Percentiles rank a stretch among this genome's conserved stretches.
phyloP scores from a whole-genome alignment of 2,888 invertebrate species.

The Geophilus truncorum region DNA sequence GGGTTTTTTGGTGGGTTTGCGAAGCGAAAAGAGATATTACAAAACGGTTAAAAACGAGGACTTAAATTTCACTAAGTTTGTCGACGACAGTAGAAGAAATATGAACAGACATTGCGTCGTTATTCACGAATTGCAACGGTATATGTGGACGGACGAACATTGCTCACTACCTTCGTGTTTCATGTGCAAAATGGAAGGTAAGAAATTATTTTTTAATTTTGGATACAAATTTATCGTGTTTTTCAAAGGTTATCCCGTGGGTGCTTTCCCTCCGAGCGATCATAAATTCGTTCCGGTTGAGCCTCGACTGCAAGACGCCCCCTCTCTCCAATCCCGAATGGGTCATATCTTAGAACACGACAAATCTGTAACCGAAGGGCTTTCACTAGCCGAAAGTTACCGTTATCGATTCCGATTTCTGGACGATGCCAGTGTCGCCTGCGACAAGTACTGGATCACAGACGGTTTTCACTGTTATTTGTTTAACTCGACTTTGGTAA shows the following conservation, averaged over 20 bases:
- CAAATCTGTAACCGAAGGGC: background rate
- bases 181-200: slow-evolving; percentile 18
- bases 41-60: background rate
- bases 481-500: background rate
- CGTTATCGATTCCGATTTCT: background rate
- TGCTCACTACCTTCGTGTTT: slow-evolving; percentile 5
- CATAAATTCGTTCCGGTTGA: background rate
- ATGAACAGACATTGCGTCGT: slow-evolving; percentile 12
- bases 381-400: background rate
- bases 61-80: background rate
- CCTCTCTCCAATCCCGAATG: no score
- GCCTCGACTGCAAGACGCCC: background rate
- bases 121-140: slow-evolving; percentile 6
- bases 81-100: background rate
- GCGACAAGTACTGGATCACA: background rate
- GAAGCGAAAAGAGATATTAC: background rate
- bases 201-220: background rate
- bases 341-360: no score
- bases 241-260: background rate
- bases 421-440: background rate
- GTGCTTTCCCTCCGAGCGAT: background rate
- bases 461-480: slow-evolving; percentile 20
- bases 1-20: background rate
- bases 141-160: slow-evolving; percentile 17
- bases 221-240: background rate